These are phyloP conservation scores for Rachycentron canadum DNA, from an alignment of 2,797 vertebrate species.

Conservation along the genomic window DNA sequence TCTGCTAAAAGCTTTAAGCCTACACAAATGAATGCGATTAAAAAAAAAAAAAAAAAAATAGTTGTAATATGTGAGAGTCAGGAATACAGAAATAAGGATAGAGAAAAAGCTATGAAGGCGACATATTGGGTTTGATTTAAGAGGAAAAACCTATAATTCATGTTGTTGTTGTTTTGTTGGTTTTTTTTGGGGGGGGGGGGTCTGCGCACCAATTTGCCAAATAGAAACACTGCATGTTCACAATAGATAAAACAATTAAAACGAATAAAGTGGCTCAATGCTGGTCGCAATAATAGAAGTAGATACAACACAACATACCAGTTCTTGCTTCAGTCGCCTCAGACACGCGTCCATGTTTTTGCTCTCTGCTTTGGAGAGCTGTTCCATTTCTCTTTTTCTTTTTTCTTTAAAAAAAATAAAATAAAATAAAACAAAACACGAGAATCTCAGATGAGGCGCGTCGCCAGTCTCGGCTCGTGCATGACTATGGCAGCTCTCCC, in stretches of 20 bases:
- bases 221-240: not conserved
- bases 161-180: too few relatives aligned
- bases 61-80: not conserved
- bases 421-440: not conserved
- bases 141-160: not conserved
- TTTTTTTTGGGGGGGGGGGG: too few relatives aligned
- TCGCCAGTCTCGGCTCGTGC: constrained; percentile 36
- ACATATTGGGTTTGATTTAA: not conserved
- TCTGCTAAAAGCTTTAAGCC: constrained; percentile 54
- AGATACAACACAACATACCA: constrained; percentile 76
- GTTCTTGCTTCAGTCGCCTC: constrained; percentile 84
- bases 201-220: not conserved
- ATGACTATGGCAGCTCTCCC: constrained; percentile 52
- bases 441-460: constrained; percentile 50
- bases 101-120: not conserved
- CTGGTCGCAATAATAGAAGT: constrained; percentile 15
- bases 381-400: constrained; percentile 65
- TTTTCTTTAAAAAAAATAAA: not conserved
- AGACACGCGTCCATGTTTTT: constrained; percentile 86
- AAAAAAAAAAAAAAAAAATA: constrained; percentile 6
- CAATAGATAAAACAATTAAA: not conserved
- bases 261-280: not conserved
- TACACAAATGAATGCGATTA: constrained; percentile 54
- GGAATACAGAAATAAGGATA: not conserved
- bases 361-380: constrained; percentile 73